Conservation (phyloP, 2,797 vertebrate genomes). For the Urophycis tenuis region DNA sequence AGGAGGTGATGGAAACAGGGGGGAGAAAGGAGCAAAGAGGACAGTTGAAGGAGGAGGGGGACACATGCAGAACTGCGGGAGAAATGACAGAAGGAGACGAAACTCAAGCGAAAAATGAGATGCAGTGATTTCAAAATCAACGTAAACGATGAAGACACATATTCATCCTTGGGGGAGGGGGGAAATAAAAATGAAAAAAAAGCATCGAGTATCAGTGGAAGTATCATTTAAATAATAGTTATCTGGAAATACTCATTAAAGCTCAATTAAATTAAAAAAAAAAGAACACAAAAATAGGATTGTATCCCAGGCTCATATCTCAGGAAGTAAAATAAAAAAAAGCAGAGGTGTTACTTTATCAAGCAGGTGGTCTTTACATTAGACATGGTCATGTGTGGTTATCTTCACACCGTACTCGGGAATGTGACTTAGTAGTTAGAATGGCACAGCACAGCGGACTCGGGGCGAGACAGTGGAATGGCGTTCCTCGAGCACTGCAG, state of each 20-base stretch:
- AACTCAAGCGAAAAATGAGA: conserved; percentile 7
- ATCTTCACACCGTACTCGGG: not conserved
- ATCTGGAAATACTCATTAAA: conserved; percentile 23
- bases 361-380: conserved; percentile 32
- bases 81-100: conserved; percentile 6
- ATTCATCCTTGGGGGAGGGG: conserved; percentile 20
- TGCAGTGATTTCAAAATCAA: conserved; percentile 50
- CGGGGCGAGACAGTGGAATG: not conserved
- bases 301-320: conserved; percentile 46
- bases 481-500: conserved; percentile 25
- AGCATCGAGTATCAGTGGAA: not conserved
- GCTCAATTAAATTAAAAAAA: conserved; percentile 38
- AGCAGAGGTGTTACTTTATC: conserved; percentile 12
- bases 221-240: conserved; percentile 49
- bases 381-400: not conserved
- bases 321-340: conserved; percentile 18
- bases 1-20: conserved; percentile 50
- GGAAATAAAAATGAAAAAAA: conserved; percentile 21
- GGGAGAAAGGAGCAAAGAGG: conserved; percentile 66
- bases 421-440: conserved; percentile 46
- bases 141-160: conserved; percentile 18
- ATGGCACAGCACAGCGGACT: conserved; percentile 26
- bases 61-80: conserved; percentile 35
- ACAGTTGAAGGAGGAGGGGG: conserved; percentile 19
- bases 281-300: conserved; percentile 39